Conservation (phyloP, 2,888 invertebrate genomes). For the Coronaproctus castanopsis region DNA sequence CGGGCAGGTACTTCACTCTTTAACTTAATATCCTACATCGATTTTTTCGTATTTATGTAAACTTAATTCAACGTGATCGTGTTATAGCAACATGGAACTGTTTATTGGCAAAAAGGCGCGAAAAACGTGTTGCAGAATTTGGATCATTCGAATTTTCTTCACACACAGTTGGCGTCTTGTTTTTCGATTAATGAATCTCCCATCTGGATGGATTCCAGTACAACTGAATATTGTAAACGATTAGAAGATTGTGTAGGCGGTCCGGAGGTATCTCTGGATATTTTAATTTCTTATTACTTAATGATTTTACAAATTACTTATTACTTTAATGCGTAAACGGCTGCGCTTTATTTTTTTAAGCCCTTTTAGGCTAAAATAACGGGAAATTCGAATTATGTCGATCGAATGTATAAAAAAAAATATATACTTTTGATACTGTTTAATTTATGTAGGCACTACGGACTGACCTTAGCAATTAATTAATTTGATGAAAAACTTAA, state of each 20-base stretch:
- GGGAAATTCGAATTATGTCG: no score
- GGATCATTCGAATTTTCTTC: conserved; percentile 52
- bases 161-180: conserved; percentile 56
- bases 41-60: not conserved
- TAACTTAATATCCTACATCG: not conserved
- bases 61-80: not conserved
- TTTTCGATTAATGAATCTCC: conserved; percentile 69
- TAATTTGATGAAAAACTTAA: no score
- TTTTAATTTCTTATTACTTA: not conserved
- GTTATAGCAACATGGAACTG: conserved; percentile 86
- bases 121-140: conserved; percentile 40
- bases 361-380: no score
- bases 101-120: conserved; percentile 76
- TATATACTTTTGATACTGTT: no score
- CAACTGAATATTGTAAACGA: conserved; percentile 46
- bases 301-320: not conserved
- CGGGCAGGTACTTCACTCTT: conserved; percentile 58
- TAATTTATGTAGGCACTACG: no score
- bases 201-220: conserved; percentile 92
- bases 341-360: not conserved
- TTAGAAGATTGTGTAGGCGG: conserved; percentile 70
- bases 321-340: no score
- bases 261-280: conserved; percentile 34
- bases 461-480: no score
- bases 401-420: no score